phyloP scores from a whole-genome alignment of 2,888 invertebrate genomes.

The Lithophane socia region DNA sequence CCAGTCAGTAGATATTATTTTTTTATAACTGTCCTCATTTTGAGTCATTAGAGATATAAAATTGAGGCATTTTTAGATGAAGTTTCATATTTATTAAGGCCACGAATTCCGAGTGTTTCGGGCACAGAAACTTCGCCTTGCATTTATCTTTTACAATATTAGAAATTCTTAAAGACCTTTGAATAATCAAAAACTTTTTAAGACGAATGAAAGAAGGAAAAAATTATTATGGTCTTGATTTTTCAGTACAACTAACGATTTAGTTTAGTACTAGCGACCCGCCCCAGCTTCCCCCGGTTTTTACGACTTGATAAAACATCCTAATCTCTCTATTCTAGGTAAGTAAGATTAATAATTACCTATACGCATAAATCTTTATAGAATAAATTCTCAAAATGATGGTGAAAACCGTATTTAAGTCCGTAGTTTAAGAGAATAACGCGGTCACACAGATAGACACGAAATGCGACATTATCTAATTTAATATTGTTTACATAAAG shows the following conservation, averaged over 20 bases:
- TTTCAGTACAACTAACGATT: background rate
- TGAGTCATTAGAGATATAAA: background rate
- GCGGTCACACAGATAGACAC: no score
- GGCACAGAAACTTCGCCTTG: conserved; percentile 1
- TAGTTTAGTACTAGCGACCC: background rate
- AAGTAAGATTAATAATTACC: no score
- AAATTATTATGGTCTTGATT: background rate
- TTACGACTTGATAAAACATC: no score
- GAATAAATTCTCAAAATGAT: background rate
- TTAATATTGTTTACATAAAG: background rate
- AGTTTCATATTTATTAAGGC: conserved; percentile 10
- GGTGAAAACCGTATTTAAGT: background rate
- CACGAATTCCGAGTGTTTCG: background rate
- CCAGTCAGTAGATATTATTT: background rate
- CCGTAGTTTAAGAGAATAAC: no score
- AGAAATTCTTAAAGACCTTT: background rate
- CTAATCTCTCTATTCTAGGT: no score
- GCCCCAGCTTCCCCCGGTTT: no score
- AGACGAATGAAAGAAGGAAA: background rate
- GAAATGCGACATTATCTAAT: background rate
- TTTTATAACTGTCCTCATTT: background rate
- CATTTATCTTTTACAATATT: background rate
- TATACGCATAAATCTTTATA: background rate
- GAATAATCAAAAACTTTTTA: background rate
- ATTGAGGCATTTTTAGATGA: conserved; percentile 11